Evolutionary conservation across 1,140 invertebrate species (phyloP).

Genomic region (Goniozus legneri): DNA sequence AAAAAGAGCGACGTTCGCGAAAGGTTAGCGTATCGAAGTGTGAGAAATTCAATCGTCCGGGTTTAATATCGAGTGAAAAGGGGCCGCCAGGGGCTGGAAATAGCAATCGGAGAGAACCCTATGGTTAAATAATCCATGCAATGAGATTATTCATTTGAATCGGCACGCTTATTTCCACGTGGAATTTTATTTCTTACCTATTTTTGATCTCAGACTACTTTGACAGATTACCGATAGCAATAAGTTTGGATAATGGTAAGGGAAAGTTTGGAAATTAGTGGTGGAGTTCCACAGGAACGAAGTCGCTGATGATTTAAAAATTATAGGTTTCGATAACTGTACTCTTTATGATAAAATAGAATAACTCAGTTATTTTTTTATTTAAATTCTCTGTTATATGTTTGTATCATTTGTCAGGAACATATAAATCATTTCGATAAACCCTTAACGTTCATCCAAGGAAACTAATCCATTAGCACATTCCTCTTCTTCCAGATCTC

Average conservation of each 20-base stretch:
- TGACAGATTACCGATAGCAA: too few species aligned
- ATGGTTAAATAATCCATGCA: conserved; percentile 32
- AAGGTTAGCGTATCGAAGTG: conserved; percentile 15
- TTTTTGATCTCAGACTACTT: neutral
- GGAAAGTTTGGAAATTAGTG: too few species aligned
- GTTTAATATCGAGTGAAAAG: conserved; percentile 27
- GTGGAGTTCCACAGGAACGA: too few species aligned
- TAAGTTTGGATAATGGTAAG: too few species aligned
- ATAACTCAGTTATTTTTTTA: too few species aligned
- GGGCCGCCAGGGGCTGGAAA: conserved; percentile 19
- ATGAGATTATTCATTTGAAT: conserved; percentile 26
- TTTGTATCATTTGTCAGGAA: neutral
- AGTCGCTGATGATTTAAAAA: too few species aligned
- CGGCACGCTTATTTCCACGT: conserved; percentile 1
- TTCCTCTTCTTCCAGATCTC: too few species aligned
- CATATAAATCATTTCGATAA: neutral
- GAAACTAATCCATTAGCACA: too few species aligned
- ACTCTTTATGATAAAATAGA: too few species aligned
- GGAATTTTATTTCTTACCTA: neutral
- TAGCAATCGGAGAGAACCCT: conserved; percentile 34
- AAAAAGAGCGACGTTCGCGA: neutral
- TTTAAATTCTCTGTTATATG: too few species aligned
- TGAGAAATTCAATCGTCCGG: conserved; percentile 36
- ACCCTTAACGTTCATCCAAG: neutral
- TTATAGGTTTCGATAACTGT: too few species aligned